These are phyloP conservation scores for Hippopotamus amphibius DNA, from an alignment of 2,113 vertebrate species.

Conservation along the genomic window DNA sequence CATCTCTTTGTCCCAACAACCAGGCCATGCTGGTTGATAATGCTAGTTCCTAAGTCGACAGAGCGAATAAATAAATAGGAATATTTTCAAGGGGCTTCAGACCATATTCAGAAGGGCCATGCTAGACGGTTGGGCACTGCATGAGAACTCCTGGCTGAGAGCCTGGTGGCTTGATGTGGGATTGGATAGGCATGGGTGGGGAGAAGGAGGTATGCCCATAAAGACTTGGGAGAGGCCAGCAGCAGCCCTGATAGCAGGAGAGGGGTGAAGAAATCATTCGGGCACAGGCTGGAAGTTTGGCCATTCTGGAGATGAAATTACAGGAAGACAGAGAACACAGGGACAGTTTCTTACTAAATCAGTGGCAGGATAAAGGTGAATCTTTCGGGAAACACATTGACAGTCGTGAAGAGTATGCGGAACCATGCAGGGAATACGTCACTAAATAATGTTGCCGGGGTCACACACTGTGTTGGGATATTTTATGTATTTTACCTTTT, in stretches of 20 bases:
- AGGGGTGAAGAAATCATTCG: not conserved
- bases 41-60: not conserved
- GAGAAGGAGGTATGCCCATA: not conserved
- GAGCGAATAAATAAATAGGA: not conserved
- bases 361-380: not conserved
- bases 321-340: not conserved
- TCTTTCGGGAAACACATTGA: not conserved
- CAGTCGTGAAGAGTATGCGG: not conserved
- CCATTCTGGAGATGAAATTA: conserved; percentile 1
- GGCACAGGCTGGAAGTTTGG: not conserved
- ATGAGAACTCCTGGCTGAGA: not conserved
- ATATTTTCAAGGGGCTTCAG: not conserved
- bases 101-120: not conserved
- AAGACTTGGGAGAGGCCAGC: not conserved
- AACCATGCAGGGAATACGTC: not conserved
- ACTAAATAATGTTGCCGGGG: not conserved
- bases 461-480: not conserved
- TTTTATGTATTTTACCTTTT: not conserved
- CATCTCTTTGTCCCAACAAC: not conserved
- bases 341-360: not conserved
- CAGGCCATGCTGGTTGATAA: not conserved
- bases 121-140: not conserved
- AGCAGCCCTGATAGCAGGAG: not conserved
- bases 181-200: not conserved
- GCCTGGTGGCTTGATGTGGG: not conserved